These are phyloP conservation scores for Deroplatys truncata DNA, from an alignment of 2,888 invertebrate genomes.

Conservation along the genomic window DNA sequence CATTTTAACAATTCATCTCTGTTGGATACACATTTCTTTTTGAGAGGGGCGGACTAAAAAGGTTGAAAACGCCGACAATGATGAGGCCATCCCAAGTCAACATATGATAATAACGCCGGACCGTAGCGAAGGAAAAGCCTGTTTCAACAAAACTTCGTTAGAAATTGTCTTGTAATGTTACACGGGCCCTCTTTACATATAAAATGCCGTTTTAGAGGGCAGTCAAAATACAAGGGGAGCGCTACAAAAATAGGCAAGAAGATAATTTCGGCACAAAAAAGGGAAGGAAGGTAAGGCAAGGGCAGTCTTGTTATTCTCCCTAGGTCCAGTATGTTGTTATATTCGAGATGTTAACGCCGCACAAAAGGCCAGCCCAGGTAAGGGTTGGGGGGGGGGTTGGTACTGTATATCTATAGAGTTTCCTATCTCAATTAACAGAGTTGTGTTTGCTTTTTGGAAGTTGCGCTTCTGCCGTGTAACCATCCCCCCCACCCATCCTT, in stretches of 20 bases:
- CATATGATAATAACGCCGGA: not conserved
- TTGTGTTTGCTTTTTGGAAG: constrained; percentile 30
- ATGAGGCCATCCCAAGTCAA: not conserved
- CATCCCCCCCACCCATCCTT: not conserved
- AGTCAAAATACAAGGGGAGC: constrained; percentile 2
- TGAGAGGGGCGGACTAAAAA: not conserved
- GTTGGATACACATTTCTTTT: not conserved
- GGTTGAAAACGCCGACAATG: not conserved
- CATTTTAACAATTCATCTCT: not conserved
- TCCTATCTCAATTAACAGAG: constrained; percentile 28
- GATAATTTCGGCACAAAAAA: not conserved
- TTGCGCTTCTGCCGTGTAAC: constrained; percentile 24
- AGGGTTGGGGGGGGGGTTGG: not conserved
- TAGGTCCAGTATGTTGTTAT: not conserved
- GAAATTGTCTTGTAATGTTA: constrained; percentile 9
- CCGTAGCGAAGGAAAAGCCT: not conserved
- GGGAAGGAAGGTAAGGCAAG: not conserved
- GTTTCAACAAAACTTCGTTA: constrained; percentile 15
- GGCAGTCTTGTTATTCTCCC: not conserved
- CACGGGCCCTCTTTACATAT: not conserved
- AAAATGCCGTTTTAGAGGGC: constrained; percentile 9
- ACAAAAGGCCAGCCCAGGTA: not conserved
- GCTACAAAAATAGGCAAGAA: not conserved
- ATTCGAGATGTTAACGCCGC: not conserved
- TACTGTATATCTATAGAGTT: constrained; percentile 1